A percentile compares a stretch with the other conserved stretches of the same genome.
Conservation (phyloP, 2,113 vertebrate species). For the Rhodinocichla rosea region DNA sequence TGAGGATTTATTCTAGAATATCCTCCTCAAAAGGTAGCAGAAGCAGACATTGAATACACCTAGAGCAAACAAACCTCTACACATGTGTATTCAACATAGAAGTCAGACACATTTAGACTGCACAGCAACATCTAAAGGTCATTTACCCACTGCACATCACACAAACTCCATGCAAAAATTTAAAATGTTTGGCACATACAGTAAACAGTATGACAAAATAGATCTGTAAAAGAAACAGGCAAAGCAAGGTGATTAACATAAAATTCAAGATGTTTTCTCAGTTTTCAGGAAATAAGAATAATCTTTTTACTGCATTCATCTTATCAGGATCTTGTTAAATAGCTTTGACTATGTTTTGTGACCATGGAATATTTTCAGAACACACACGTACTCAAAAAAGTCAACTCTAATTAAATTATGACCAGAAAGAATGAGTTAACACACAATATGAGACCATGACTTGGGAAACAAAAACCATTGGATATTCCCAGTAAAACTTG, state of each 20-base stretch:
- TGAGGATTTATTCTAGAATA: not conserved
- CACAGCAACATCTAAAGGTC: not conserved
- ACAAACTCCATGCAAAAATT: constrained; percentile 37
- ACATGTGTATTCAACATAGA: fast-evolving
- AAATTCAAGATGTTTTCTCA: not conserved
- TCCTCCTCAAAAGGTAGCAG: not conserved
- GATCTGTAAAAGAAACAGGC: constrained; percentile 63
- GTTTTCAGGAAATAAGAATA: not conserved
- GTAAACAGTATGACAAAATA: constrained; percentile 85
- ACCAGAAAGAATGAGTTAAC: not conserved
- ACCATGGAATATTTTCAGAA: not conserved
- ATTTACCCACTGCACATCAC: constrained; percentile 8
- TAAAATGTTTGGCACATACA: constrained; percentile 72
- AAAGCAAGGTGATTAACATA: constrained; percentile 5
- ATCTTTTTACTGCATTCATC: not conserved
- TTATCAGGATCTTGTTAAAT: not conserved
- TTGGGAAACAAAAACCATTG: not conserved
- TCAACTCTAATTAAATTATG: not conserved
- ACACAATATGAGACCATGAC: not conserved
- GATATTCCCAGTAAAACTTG: not conserved
- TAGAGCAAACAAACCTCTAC: not conserved
- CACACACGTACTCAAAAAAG: fast-evolving
- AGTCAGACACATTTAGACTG: not conserved
- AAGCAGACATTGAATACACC: not conserved
- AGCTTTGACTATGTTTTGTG: not conserved